Evolutionary conservation across 1,140 invertebrate species (phyloP), one percentile per base, ranked within the genome.

Genomic region (Meloidogyne chitwoodi): DNA sequence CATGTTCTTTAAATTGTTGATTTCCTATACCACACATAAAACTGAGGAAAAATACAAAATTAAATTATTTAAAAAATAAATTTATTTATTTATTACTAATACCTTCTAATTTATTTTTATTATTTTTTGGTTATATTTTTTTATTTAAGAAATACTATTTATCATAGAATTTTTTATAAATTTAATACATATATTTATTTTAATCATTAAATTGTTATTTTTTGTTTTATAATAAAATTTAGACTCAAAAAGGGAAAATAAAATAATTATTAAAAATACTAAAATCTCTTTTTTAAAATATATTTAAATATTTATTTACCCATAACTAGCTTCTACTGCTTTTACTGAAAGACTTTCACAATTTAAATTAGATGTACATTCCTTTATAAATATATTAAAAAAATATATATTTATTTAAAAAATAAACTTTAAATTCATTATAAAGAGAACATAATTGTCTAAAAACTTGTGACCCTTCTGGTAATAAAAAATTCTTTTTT

Each of bases 11-110:
- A 72, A 77, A 77, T 26, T 61, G 29, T 63, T 61, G 24, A 68
- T 74, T 66, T 63, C 76, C 76, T 19, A 34, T 27, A 27, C 70
- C 76, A 41, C 76, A 77, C 76, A 77, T 77, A 26, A 75, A 74
- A n/a, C 64, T 74, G 24, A 34, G 11, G 19, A 56, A 1, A 22
- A 16, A 10, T 5, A 66, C 14, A 4, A 2, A 66, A n/a, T n/a
- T n/a, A n/a, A n/a, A n/a, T n/a, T n/a, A n/a, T n/a, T n/a, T n/a
- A n/a, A n/a, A n/a, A n/a, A n/a, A n/a, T n/a, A n/a, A n/a, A n/a
- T n/a, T n/a, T n/a, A n/a, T n/a, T n/a, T n/a, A n/a, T n/a, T n/a
- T n/a, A n/a, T n/a, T n/a, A n/a, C n/a, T n/a, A n/a, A n/a, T n/a
- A n/a, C n/a, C n/a, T n/a, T n/a, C n/a, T n/a, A n/a, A n/a, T n/a